Evolutionary conservation across 2,113 vertebrate genomes (phyloP).

Genomic region (Hyperoodon ampullatus): DNA sequence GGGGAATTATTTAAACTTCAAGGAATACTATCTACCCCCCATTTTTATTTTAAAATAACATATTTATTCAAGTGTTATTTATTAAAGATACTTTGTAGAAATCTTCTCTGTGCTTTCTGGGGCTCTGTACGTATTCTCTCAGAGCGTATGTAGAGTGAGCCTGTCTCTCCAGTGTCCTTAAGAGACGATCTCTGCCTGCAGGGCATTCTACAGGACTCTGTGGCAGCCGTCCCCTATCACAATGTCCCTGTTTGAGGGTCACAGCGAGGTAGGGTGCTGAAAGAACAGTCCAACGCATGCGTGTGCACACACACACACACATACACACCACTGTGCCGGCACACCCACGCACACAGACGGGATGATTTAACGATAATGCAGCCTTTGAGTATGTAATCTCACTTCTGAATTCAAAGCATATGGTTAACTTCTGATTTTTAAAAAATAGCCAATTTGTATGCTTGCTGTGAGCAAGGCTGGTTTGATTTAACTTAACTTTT

Average conservation of each 20-base stretch:
- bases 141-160: background rate
- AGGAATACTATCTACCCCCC: background rate
- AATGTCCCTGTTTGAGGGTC: background rate
- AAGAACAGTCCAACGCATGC: background rate
- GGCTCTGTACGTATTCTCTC: background rate
- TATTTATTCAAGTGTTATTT: conserved; percentile 36
- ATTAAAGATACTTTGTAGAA: background rate
- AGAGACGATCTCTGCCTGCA: background rate
- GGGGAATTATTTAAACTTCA: conserved; percentile 7
- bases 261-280: background rate
- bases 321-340: no score
- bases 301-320: background rate
- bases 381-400: conserved; percentile 46
- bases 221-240: background rate
- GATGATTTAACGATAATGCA: conserved; percentile 66
- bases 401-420: conserved; percentile 78
- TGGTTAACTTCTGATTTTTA: conserved; percentile 74
- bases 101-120: background rate
- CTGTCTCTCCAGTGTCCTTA: background rate
- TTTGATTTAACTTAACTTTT: conserved; percentile 75
- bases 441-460: conserved; percentile 64
- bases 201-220: background rate
- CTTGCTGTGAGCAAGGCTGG: conserved; percentile 31
- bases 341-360: background rate
- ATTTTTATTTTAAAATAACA: conserved; percentile 25